Base-by-base conservation (phyloP, 2,797 vertebrate species). In the Setipinna tenuifilis region DNA sequence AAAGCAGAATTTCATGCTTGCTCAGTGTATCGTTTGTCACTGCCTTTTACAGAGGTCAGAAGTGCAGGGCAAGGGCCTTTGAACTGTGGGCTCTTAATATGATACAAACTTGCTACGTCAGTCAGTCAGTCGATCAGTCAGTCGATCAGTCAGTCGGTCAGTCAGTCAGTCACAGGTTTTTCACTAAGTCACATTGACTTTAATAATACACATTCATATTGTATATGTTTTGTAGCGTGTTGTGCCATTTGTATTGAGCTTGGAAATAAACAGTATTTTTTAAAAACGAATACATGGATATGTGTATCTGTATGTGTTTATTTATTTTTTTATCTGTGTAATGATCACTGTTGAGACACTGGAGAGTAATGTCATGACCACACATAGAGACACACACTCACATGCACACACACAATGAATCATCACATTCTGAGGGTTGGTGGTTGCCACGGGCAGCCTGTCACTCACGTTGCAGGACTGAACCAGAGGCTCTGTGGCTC, bases 121-220 rank as follows among this genome's bases (percentile, higher is more conserved):
- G n/a, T 28, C 16, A 25, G 23, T 54, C 68, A 87, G 86, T 84
- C 80, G 82, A n/a, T n/a, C 10, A 48, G 46, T 35, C 17, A 31
- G 31, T 57, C 71, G 87, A 86, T 84, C 82, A 82, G 7, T 54
- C 50, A 54, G 50, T 41, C 19, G 19, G 31, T 57, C 71, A 87
- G 87, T 84, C 82, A 61, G 82, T 59, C 57, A 61, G 58, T 46
- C 75, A 82, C 25, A 78, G 16, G 35, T 78, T 31, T 82, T 85
- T 87, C 46, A 84, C 19, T 94, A 92, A 92, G 93, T 96, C 96
- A 97, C 83, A 94, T 89, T 96, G 95, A 96, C 94, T 96, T 88
- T 83, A 88, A 83, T 44, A n/a, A 82, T 80, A 87, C 83, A 84
- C 59, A 87, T 89, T 62, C 93, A 89, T 88, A 93, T 85, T 93